phyloP scores from a whole-genome alignment of 1,140 invertebrate species.

The Pararge aegeria region DNA sequence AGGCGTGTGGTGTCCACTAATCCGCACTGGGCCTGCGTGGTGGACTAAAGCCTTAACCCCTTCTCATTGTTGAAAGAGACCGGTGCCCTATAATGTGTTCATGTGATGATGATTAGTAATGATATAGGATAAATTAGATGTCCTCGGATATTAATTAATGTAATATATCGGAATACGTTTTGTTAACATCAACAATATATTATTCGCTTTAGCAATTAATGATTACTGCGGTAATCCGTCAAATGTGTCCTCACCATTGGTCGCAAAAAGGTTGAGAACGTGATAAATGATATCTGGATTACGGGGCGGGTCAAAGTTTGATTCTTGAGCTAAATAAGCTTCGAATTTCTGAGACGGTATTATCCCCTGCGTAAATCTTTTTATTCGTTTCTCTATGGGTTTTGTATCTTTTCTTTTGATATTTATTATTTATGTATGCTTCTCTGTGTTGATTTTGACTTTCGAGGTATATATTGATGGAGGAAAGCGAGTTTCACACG shows the following conservation, averaged over 20 bases:
- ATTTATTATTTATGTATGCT: neutral
- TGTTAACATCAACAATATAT: neutral
- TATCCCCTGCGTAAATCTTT: slow-evolving; percentile 18
- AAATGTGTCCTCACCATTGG: neutral
- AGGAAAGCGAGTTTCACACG: no score
- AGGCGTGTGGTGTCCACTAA: no score
- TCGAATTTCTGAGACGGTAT: slow-evolving; percentile 23
- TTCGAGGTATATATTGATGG: no score
- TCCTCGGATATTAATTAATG: neutral
- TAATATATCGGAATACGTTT: neutral
- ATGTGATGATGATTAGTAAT: no score
- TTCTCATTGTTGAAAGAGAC: no score
- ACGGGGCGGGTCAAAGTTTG: slow-evolving; percentile 30
- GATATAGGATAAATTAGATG: no score
- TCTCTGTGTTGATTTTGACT: no score
- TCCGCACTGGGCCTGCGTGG: no score
- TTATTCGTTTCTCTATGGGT: neutral
- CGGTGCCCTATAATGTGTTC: no score
- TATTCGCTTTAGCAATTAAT: neutral
- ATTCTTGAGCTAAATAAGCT: slow-evolving; percentile 26
- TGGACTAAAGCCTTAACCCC: no score
- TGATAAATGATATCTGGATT: slow-evolving; percentile 29
- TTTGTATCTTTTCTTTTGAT: neutral
- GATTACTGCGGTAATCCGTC: neutral
- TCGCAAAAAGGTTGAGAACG: slow-evolving; percentile 13